phyloP scores from a whole-genome alignment of 2,113 vertebrate genomes.

The Callaeas wilsoni region DNA sequence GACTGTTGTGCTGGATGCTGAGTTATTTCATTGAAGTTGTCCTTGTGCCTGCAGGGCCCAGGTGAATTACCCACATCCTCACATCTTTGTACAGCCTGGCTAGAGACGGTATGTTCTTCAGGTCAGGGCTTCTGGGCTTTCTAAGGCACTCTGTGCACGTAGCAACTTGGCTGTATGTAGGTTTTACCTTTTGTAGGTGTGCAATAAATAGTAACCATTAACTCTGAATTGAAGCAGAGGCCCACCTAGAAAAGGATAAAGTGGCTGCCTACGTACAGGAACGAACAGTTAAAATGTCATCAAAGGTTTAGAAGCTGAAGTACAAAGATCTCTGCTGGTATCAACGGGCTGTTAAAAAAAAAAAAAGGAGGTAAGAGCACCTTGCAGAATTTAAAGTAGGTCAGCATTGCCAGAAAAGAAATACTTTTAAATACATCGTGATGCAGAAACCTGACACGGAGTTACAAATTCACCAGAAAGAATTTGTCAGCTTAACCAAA shows the following conservation, averaged over 20 bases:
- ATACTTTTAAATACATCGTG: not conserved
- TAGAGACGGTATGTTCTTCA: not conserved
- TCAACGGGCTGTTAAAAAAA: not conserved
- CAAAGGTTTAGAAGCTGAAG: constrained; percentile 8
- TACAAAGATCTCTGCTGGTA: constrained; percentile 18
- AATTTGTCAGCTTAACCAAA: not conserved
- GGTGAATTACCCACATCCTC: not conserved
- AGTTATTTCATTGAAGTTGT: not conserved
- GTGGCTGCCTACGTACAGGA: not conserved
- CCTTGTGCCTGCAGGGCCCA: not conserved
- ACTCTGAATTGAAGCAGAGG: not conserved
- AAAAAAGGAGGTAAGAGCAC: not conserved
- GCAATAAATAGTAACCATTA: constrained; percentile 69
- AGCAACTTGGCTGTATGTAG: not conserved
- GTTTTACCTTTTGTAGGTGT: not conserved
- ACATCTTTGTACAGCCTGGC: not conserved
- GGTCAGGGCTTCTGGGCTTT: not conserved
- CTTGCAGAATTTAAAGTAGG: not conserved
- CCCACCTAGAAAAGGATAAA: not conserved
- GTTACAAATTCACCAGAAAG: not conserved
- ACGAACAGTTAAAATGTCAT: constrained; percentile 26
- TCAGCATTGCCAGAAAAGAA: not conserved
- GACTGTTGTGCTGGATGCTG: not conserved
- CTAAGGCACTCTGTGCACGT: not conserved
- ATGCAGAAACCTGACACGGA: not conserved